phyloP scores from a whole-genome alignment of 1,140 invertebrate genomes.

The Diorhabda sublineata region DNA sequence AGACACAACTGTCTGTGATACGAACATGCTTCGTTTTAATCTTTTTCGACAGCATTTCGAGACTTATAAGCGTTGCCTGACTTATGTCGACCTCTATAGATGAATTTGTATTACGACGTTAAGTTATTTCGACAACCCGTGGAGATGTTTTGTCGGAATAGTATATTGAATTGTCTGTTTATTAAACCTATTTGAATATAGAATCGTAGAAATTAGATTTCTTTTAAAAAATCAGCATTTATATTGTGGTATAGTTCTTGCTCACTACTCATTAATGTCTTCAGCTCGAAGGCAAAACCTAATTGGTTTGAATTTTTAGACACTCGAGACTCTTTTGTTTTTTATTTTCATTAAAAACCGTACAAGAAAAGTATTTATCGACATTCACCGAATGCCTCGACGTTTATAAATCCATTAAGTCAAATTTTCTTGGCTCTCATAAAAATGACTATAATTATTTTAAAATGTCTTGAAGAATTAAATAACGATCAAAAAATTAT shows the following conservation, averaged over 20 bases:
- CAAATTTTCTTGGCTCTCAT: not conserved
- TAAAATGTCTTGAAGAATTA: too few species aligned
- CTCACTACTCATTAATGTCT: constrained; percentile 4
- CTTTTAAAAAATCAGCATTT: not conserved
- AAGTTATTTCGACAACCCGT: too few species aligned
- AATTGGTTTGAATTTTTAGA: constrained; percentile 23
- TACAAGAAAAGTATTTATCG: constrained; percentile 19
- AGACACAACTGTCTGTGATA: too few species aligned
- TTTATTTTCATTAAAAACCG: constrained; percentile 7
- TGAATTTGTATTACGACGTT: too few species aligned
- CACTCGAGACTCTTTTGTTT: constrained; percentile 11
- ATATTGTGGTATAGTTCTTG: constrained; percentile 7
- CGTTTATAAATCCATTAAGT: constrained; percentile 23
- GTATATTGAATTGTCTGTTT: too few species aligned
- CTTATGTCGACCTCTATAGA: too few species aligned
- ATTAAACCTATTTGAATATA: too few species aligned
- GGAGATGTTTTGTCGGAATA: too few species aligned
- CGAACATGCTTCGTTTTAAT: too few species aligned
- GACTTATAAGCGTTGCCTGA: too few species aligned
- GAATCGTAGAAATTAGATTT: not conserved
- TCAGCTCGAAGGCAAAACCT: constrained; percentile 6
- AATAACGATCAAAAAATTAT: too few species aligned
- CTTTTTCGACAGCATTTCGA: too few species aligned
- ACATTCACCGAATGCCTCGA: constrained; percentile 15
- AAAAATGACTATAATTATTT: not conserved